phyloP scores from a whole-genome alignment of 2,797 vertebrate species.

The Nasua narica region DNA sequence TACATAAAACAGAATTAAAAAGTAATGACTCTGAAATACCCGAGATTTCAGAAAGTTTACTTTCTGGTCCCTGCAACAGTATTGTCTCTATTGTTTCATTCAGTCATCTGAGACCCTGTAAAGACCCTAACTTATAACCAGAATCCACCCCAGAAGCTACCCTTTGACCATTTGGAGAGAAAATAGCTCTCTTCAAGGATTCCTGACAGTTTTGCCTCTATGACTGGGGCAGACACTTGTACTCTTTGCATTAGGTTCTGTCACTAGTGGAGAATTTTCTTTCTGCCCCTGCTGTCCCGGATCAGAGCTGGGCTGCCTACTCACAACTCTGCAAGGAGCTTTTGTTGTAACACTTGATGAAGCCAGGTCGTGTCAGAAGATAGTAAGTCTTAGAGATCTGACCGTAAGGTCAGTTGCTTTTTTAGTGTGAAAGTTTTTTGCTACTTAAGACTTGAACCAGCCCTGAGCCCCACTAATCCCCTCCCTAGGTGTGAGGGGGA shows the following conservation, averaged over 20 bases:
- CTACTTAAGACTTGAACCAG: neutral
- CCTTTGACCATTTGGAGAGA: neutral
- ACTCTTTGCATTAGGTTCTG: neutral
- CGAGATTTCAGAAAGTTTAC: neutral
- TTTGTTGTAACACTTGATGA: neutral
- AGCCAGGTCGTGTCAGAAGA: constrained; percentile 17
- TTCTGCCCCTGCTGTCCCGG: neutral
- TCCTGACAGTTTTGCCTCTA: neutral
- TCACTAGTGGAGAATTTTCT: neutral
- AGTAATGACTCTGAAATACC: neutral
- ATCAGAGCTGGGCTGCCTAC: neutral
- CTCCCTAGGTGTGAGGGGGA: neutral
- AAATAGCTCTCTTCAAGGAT: neutral
- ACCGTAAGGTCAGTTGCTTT: neutral
- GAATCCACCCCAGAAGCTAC: neutral
- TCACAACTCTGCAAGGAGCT: neutral
- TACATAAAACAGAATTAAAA: neutral
- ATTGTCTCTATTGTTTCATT: neutral
- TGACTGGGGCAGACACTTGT: neutral
- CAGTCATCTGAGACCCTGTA: neutral
- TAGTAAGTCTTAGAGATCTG: neutral
- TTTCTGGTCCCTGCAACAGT: neutral
- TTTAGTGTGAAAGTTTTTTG: neutral
- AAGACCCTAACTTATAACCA: neutral
- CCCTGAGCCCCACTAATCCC: neutral